These are phyloP conservation scores for Enteromius anoplus DNA, from an alignment of 2,797 vertebrate genomes.

Conservation along the genomic window DNA sequence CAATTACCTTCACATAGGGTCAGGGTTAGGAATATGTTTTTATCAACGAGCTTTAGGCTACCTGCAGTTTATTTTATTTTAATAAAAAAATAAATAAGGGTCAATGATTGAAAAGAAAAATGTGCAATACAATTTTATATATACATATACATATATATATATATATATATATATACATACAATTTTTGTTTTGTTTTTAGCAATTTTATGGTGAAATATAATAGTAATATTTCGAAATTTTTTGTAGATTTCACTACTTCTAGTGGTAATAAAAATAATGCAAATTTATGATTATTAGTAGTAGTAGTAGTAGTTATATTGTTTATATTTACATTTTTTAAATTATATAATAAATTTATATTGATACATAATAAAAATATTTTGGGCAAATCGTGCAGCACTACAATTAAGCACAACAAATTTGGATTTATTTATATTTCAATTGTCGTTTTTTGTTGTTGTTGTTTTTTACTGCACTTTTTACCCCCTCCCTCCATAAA, in stretches of 20 bases:
- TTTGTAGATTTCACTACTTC: background rate
- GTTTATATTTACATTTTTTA: background rate
- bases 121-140: no score
- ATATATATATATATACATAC: no score
- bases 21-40: background rate
- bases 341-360: background rate
- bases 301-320: background rate
- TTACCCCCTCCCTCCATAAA: background rate
- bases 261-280: background rate
- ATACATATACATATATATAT: no score
- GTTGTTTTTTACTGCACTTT: background rate
- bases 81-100: no score
- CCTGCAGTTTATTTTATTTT: background rate
- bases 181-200: no score
- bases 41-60: background rate
- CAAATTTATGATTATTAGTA: background rate
- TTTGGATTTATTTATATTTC: background rate
- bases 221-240: background rate
- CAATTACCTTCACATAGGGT: background rate
- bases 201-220: background rate
- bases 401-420: background rate
- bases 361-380: background rate
- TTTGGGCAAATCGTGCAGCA: background rate
- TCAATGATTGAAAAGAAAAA: no score
- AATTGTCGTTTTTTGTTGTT: no score